A percentile compares a stretch with the other conserved stretches of the same genome.
Conservation (phyloP, 30 jellyfish, hydroid and myxozoan species). For the Cassiopea xamachana region DNA sequence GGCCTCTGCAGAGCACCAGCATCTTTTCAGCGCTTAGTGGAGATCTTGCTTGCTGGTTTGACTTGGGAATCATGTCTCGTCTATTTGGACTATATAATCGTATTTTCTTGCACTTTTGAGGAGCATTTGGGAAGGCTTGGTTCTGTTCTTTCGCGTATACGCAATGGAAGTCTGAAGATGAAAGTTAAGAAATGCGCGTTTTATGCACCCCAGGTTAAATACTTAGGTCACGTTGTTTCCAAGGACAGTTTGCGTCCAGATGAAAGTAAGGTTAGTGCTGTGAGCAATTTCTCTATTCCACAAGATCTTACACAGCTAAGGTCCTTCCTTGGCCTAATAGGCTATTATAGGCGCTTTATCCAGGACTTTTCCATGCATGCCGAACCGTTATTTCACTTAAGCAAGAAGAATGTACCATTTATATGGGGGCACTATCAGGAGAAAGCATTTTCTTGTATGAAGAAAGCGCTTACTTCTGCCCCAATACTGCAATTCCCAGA, state of each 20-base stretch:
- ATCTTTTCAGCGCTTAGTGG: slow-evolving; percentile 69
- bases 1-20: slow-evolving; percentile 77
- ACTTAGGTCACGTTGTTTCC: slow-evolving; percentile 70
- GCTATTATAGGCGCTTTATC: slow-evolving; percentile 62
- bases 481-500: slow-evolving; percentile 64
- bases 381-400: slow-evolving; percentile 44
- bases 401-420: slow-evolving; percentile 27
- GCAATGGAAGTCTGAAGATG: slow-evolving; percentile 37
- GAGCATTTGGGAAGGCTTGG: slow-evolving; percentile 25
- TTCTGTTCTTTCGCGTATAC: slow-evolving; percentile 34
- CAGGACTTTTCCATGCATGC: slow-evolving; percentile 58
- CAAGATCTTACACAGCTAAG: slow-evolving; percentile 53
- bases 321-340: slow-evolving; percentile 60
- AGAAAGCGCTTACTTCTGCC: slow-evolving; percentile 34
- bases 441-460: slow-evolving; percentile 60
- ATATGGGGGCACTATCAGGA: slow-evolving; percentile 53
- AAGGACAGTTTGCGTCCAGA: slow-evolving; percentile 54
- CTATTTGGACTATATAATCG: slow-evolving; percentile 56
- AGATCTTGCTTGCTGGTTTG: slow-evolving; percentile 45
- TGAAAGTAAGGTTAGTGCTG: slow-evolving; percentile 26
- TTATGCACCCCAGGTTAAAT: slow-evolving; percentile 40
- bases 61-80: slow-evolving; percentile 62
- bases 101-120: slow-evolving; percentile 60
- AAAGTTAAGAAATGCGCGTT: slow-evolving; percentile 58
- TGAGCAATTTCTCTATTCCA: slow-evolving; percentile 50